These are phyloP conservation scores for Leucosticte australis DNA, from an alignment of 2,113 vertebrate genomes.

Conservation along the genomic window DNA sequence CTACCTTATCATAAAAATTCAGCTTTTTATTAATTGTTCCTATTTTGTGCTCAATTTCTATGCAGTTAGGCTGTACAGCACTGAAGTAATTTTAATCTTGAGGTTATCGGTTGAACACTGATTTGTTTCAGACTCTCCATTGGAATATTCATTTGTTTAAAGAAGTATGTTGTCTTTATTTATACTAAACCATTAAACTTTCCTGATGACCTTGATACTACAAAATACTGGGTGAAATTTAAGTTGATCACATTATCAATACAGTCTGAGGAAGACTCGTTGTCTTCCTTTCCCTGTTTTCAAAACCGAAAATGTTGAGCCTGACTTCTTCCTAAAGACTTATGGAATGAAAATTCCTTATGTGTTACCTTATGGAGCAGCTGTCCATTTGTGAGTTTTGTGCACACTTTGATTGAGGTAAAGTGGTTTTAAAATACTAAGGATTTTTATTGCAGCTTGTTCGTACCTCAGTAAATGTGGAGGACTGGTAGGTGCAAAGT, in stretches of 20 bases:
- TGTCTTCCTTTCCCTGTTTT: neutral
- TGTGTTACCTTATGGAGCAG: neutral
- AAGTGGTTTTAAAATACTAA: neutral
- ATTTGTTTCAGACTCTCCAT: neutral
- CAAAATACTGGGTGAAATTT: neutral
- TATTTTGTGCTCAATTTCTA: neutral
- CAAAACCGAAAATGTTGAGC: neutral
- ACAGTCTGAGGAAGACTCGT: neutral
- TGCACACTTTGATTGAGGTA: neutral
- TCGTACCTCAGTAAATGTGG: neutral
- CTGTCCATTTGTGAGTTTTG: neutral
- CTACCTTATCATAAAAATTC: neutral
- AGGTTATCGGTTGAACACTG: neutral
- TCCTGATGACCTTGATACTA: neutral
- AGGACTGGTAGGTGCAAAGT: neutral
- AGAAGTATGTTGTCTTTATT: neutral
- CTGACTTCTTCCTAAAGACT: neutral
- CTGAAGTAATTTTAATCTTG: neutral
- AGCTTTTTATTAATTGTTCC: neutral
- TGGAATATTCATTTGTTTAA: neutral
- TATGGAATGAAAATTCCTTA: neutral
- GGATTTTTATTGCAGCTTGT: neutral
- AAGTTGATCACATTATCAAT: neutral
- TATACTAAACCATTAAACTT: neutral
- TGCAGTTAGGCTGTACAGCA: neutral